These are phyloP conservation scores for Delia radicum DNA, from an alignment of 1,140 invertebrate species.

Conservation along the genomic window DNA sequence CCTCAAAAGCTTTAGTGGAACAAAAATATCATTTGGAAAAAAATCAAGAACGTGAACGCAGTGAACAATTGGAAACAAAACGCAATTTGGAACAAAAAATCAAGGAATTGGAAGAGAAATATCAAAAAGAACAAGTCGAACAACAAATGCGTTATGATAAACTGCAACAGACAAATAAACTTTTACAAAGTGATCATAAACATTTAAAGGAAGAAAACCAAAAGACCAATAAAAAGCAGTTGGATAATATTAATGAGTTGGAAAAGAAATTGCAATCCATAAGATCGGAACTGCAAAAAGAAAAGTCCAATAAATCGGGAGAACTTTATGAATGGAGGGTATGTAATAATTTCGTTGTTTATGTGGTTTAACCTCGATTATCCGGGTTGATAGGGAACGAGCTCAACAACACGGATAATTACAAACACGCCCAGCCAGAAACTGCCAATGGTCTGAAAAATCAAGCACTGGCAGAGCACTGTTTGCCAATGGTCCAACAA, in stretches of 20 bases:
- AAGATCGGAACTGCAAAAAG: conserved; percentile 39
- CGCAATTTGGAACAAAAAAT: conserved; percentile 52
- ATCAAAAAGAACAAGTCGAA: conserved; percentile 55
- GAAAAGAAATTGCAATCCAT: conserved; percentile 42
- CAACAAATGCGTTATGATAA: conserved; percentile 54
- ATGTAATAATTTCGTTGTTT: neutral
- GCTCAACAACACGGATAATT: too few relatives aligned
- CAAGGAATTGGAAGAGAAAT: conserved; percentile 53
- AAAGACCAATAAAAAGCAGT: conserved; percentile 42
- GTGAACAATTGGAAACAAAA: conserved; percentile 55
- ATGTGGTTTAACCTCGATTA: neutral
- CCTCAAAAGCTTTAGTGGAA: conserved; percentile 39
- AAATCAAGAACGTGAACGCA: conserved; percentile 55
- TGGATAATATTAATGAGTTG: conserved; percentile 41
- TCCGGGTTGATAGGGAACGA: too few relatives aligned
- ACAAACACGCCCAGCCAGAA: too few relatives aligned
- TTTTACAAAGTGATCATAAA: conserved; percentile 49
- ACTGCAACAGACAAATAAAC: conserved; percentile 57
- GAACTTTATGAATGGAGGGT: conserved; percentile 48
- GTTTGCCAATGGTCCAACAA: too few relatives aligned
- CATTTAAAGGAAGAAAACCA: conserved; percentile 40
- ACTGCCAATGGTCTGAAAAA: too few relatives aligned
- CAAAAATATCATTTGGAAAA: conserved; percentile 59
- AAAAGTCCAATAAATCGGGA: conserved; percentile 37
- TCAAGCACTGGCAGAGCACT: too few relatives aligned